Evolutionary conservation across 1,140 invertebrate genomes (phyloP).

Genomic region (Penaeus japonicus): DNA sequence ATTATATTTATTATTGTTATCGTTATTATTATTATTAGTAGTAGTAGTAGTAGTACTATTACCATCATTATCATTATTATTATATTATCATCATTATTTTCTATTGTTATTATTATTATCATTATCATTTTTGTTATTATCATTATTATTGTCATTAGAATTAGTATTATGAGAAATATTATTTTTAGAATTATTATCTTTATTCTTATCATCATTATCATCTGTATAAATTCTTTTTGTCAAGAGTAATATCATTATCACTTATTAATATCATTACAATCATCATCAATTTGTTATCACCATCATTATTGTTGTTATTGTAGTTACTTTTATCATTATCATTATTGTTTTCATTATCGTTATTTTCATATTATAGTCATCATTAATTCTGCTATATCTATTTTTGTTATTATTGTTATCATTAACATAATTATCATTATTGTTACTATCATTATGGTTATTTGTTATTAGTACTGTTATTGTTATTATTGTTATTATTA

Average conservation of each 20-base stretch:
- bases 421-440: not conserved
- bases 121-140: too few relatives aligned
- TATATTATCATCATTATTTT: not conserved
- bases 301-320: not conserved
- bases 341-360: not conserved
- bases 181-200: too few relatives aligned
- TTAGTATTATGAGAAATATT: too few relatives aligned
- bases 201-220: too few relatives aligned
- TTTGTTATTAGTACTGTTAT: not conserved
- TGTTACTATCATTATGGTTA: not conserved
- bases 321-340: not conserved
- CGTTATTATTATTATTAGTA: not conserved
- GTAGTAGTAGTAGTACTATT: not conserved
- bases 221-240: too few relatives aligned
- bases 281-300: not conserved
- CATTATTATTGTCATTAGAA: too few relatives aligned
- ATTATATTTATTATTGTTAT: not conserved
- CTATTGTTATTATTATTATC: not conserved
- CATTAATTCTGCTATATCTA: not conserved
- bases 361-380: not conserved
- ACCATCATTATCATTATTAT: not conserved
- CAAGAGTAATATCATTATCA: too few relatives aligned
- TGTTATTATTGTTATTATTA: slow-evolving; percentile 8
- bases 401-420: slow-evolving; percentile 3
- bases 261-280: not conserved